Evolutionary conservation across 2,797 vertebrate species (phyloP).

Genomic region (Gouania willdenowi): DNA sequence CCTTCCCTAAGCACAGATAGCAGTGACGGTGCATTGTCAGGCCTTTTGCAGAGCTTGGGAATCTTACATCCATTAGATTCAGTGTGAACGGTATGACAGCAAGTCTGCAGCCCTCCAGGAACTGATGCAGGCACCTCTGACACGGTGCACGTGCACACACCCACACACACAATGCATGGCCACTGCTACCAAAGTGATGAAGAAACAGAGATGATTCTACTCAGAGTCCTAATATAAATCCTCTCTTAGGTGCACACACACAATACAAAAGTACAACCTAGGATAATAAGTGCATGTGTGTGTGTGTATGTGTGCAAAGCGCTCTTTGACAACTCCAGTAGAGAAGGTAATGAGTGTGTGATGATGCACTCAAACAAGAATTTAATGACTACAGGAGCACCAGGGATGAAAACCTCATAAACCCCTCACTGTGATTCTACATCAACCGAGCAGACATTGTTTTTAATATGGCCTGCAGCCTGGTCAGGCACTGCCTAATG

Average conservation of each 20-base stretch:
- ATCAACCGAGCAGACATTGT: constrained; percentile 11
- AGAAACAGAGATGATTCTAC: constrained; percentile 23
- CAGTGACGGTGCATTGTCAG: too few species aligned
- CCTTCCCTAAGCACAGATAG: too few species aligned
- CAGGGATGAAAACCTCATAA: constrained; percentile 7
- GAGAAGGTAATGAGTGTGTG: constrained; percentile 55
- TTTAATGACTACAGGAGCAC: constrained; percentile 60
- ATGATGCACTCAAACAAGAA: constrained; percentile 54
- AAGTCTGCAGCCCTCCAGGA: too few species aligned
- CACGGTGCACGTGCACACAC: too few species aligned
- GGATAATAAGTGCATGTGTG: constrained; percentile 34
- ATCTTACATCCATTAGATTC: too few species aligned
- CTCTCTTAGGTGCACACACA: constrained; percentile 19
- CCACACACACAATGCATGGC: too few species aligned
- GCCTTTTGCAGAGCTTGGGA: too few species aligned
- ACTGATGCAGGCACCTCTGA: too few species aligned
- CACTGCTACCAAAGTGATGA: constrained; percentile 36
- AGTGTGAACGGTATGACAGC: too few species aligned
- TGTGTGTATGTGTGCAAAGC: constrained; percentile 25
- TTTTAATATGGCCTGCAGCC: constrained; percentile 10
- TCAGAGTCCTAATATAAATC: constrained; percentile 25
- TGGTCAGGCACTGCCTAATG: constrained; percentile 31
- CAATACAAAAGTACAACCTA: constrained; percentile 9
- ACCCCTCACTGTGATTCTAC: constrained; percentile 1
- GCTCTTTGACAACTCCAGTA: constrained; percentile 52